Evolutionary conservation across 2,113 vertebrate genomes (phyloP), one percentile per base, ranked within the genome.

Genomic region (Dolichallabes microphthalmus): DNA sequence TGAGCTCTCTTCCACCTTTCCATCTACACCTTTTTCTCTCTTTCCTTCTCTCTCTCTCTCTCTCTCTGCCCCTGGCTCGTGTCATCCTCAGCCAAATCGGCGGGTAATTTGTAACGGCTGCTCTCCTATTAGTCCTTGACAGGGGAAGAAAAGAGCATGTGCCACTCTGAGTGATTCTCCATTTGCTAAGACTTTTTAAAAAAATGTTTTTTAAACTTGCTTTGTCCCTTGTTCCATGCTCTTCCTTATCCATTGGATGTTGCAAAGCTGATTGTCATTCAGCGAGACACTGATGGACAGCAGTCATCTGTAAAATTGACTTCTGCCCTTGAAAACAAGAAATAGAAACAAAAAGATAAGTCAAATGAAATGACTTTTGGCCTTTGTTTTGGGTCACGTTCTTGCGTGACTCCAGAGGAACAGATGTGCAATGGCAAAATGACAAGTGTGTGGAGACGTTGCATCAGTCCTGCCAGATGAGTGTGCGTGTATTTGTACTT

Each of bases 261-360:
- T 92, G 87, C 89, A 63, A 76, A 82, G 85, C 82, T 92, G 91
- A 93, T 94, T 93, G 91, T 92, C 93, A 89, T 92, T 92, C 89
- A 82, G 69, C 83, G 60, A 57, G 57, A 82, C 76, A 19, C 86
- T 94, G 93, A 94, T 93, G 90, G 93, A 94, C 93, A 92, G 92
- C 92, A 93, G 91, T 93, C 93, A 92, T 93, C 93, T 94, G 94
- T 92, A 94, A 95, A 94, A 95, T 95, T 93, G 92, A 93, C 92
- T 93, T 39, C 63, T 82, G 88, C 80, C 91, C 58, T 17, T 86
- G 88, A 90, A 90, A 85, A 85, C 87, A 86, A 86, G 90, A 90
- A 94, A 84, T 86, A 89, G 93, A 92, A 93, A 90, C 61, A 86
- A 79, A 86, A 77, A 82, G 91, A 88, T 82, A 82, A 88, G 85